phyloP scores from a whole-genome alignment of 1,140 invertebrate species.

The Caerostris extrusa region DNA sequence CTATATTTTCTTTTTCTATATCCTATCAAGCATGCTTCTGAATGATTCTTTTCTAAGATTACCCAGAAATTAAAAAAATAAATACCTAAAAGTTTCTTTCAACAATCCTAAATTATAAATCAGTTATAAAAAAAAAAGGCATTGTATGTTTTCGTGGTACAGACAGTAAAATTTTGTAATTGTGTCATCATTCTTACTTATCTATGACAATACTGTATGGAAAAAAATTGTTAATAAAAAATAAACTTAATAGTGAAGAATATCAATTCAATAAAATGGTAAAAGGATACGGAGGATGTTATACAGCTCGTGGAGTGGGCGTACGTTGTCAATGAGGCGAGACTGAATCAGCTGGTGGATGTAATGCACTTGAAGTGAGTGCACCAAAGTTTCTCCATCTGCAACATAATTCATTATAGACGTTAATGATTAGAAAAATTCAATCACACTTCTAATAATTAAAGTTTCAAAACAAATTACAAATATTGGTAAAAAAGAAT shows the following conservation, averaged over 20 bases:
- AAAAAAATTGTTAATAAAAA: too few relatives aligned
- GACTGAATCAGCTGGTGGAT: slow-evolving; percentile 95
- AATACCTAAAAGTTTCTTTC: too few relatives aligned
- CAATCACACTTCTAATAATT: background rate
- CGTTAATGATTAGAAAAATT: background rate
- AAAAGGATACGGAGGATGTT: slow-evolving; percentile 87
- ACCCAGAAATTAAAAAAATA: too few relatives aligned
- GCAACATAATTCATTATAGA: slow-evolving; percentile 80
- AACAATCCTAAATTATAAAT: too few relatives aligned
- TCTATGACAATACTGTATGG: too few relatives aligned
- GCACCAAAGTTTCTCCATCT: slow-evolving; percentile 97
- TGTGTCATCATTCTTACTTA: too few relatives aligned
- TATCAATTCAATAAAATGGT: background rate
- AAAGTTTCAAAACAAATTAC: background rate
- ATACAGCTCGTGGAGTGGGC: slow-evolving; percentile 92
- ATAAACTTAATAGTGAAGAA: too few relatives aligned
- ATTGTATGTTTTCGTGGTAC: too few relatives aligned
- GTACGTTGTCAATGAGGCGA: slow-evolving; percentile 90
- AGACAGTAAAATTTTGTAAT: too few relatives aligned
- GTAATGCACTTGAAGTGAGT: slow-evolving; percentile 94
- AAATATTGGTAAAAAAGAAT: background rate
- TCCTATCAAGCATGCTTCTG: too few relatives aligned
- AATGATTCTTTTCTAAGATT: too few relatives aligned
- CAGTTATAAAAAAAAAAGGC: background rate
- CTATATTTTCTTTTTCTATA: too few relatives aligned